A percentile compares a stretch with the other conserved stretches of the same genome.
Conservation (phyloP, 2,113 vertebrate genomes). For the Nymphicus hollandicus region DNA sequence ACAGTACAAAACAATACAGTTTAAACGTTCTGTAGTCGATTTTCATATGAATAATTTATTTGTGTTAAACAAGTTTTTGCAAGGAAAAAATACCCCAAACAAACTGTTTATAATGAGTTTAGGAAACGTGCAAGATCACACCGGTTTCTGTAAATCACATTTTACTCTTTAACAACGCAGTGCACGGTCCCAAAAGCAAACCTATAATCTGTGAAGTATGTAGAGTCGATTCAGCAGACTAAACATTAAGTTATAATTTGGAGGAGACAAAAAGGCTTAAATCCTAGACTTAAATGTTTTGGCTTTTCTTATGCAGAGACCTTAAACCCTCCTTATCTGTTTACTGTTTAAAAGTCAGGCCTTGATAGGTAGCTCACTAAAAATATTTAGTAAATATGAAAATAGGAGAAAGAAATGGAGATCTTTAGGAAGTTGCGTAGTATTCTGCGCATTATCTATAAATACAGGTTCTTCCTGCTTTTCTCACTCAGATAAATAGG, state of each 20-base stretch:
- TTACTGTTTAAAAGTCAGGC: neutral
- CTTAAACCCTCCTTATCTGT: neutral
- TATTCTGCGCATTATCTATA: neutral
- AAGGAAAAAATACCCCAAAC: neutral
- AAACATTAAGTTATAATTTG: neutral
- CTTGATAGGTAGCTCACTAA: neutral
- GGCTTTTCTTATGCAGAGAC: neutral
- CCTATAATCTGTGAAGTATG: neutral
- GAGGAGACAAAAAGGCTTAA: neutral
- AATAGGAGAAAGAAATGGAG: neutral
- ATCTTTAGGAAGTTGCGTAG: neutral
- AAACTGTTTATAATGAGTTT: neutral
- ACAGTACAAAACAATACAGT: neutral
- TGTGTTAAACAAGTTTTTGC: neutral
- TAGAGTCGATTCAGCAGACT: neutral
- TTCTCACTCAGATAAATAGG: neutral
- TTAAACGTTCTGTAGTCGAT: neutral
- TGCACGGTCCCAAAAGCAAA: neutral
- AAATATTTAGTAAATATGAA: neutral
- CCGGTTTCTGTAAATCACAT: neutral
- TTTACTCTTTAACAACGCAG: neutral
- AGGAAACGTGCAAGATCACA: neutral
- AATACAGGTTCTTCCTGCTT: neutral
- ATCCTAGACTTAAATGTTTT: neutral
- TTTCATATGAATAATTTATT: neutral